phyloP scores from a whole-genome alignment of 1,140 invertebrate species.

The Neotoxoptera formosana region DNA sequence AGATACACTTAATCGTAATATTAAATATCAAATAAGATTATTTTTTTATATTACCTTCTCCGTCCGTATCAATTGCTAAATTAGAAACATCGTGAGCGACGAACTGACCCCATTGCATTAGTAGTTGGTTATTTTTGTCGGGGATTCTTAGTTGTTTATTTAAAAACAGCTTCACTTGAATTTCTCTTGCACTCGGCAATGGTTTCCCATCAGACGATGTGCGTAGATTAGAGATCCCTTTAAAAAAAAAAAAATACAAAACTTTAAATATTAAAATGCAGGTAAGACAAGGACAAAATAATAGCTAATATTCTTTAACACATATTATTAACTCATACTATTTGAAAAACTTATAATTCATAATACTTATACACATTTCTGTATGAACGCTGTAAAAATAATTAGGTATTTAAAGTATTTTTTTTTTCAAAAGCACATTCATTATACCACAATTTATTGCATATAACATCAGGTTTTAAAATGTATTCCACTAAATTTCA shows the following conservation, averaged over 20 bases:
- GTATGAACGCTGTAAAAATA: too few relatives aligned
- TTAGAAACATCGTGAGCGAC: constrained; percentile 35
- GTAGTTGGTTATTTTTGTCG: constrained; percentile 22
- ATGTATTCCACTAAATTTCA: too few relatives aligned
- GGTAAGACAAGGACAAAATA: background rate
- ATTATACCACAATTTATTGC: too few relatives aligned
- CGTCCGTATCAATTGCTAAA: background rate
- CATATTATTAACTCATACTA: background rate
- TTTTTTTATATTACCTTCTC: background rate
- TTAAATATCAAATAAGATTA: background rate
- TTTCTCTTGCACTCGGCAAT: constrained; percentile 64
- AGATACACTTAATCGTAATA: background rate
- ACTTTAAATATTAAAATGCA: background rate
- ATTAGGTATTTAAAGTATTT: too few relatives aligned
- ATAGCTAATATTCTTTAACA: background rate
- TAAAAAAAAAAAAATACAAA: background rate
- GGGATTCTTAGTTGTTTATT: constrained; percentile 55
- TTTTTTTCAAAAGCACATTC: too few relatives aligned
- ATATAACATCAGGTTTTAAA: too few relatives aligned
- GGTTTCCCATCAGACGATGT: constrained; percentile 58
- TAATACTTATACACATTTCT: too few relatives aligned
- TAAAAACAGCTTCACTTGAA: constrained; percentile 64
- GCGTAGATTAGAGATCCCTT: background rate
- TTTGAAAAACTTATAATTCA: background rate
- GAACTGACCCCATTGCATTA: constrained; percentile 56